phyloP scores from a whole-genome alignment of 2,113 vertebrate species.

The Pituophis catenifer region DNA sequence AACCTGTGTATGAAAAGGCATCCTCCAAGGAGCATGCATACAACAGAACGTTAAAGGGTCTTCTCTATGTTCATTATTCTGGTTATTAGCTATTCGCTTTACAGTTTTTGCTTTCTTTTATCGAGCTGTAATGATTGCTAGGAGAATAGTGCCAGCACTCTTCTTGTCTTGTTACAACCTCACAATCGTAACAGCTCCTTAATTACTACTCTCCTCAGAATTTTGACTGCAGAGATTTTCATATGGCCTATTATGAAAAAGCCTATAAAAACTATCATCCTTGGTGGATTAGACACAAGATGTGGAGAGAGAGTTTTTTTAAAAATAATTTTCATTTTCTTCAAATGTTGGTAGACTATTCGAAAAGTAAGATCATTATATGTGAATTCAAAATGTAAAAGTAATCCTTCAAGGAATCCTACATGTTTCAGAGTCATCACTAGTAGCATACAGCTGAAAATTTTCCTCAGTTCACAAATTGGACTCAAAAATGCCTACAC shows the following conservation, averaged over 20 bases:
- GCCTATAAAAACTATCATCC: not conserved
- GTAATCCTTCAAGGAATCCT: not conserved
- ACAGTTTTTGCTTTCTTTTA: not conserved
- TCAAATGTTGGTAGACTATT: not conserved
- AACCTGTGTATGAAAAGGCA: not conserved
- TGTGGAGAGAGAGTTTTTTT: not conserved
- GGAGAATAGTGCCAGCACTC: not conserved
- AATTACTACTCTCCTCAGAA: not conserved
- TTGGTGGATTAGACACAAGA: not conserved
- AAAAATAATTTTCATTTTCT: not conserved
- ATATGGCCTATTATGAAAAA: not conserved
- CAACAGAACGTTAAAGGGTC: not conserved
- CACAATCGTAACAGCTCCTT: not conserved
- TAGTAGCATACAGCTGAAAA: not conserved
- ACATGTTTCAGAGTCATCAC: not conserved
- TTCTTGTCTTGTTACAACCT: not conserved
- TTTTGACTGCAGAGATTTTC: not conserved
- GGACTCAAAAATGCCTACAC: not conserved
- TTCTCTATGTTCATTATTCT: not conserved
- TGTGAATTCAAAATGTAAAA: not conserved
- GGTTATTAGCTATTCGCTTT: not conserved
- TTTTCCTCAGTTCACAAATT: not conserved
- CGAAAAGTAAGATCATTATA: not conserved
- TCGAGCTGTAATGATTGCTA: not conserved
- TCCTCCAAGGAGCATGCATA: not conserved